Evolutionary conservation across 2,797 vertebrate genomes (phyloP), one percentile per base, ranked within the genome.

Genomic region (Tragopan temminckii): DNA sequence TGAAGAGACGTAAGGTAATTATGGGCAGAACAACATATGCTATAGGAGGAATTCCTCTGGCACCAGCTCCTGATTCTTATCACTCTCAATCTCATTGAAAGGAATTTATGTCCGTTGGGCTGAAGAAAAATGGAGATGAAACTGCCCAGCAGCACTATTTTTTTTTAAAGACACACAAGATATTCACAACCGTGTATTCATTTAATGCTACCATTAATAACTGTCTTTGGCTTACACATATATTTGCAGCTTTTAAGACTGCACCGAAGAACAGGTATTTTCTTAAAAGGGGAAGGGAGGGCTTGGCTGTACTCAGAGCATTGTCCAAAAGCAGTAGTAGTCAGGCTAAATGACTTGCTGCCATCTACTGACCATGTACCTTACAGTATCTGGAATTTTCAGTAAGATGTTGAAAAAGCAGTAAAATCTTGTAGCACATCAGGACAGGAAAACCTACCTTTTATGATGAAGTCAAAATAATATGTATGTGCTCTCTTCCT

Each of bases 311-410:
- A 38, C 57, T 55, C 31, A 81, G 70, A 90, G 57, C 45, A 33
- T 43, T 76, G 69, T 62, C 92, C 85, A 79, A 55, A 64, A 92
- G 61, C 95, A 80, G 88, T 81, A 96, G 90, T 69, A 97, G 95
- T 91, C 63, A 93, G 82, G 95, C 89, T 97, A 97, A 97, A 97
- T 96, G 91, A 96, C 96, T 97, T 97, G 95, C 97, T 98, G 97
- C 91, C 95, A 96, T 87, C 95, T 98, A 97, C 96, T 98, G 97
- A 97, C 96, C 94, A 95, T n/a, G 76, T 82, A 82, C 74, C 79
- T 96, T 91, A 93, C 85, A 95, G 85, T 91, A 94, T 95, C 95
- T 80, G 55, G 95, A 89, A 96, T 90, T 90, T 97, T 96, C 95
- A 94, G 59, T 50, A 92, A 85, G 59, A 77, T 77, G 79, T 92